Conservation (phyloP, 2,797 vertebrate species). For the Protonibea diacanthus region DNA sequence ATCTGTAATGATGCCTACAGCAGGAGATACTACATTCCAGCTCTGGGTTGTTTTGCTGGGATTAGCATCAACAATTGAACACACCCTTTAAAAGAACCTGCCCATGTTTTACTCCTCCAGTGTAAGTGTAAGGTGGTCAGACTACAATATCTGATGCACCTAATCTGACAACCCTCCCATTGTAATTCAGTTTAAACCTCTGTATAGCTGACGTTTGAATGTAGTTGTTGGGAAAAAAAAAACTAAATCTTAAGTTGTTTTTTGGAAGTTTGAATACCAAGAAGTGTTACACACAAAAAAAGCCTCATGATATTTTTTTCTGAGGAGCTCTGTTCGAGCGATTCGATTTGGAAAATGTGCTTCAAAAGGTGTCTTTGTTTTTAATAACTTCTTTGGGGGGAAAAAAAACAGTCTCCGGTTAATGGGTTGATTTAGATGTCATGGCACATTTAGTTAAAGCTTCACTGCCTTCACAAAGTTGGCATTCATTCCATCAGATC, state of each 20-base stretch:
- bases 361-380: slow-evolving; percentile 49
- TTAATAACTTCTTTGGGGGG: slow-evolving; percentile 3
- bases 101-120: neutral
- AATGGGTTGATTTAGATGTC: neutral
- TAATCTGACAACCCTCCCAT: neutral
- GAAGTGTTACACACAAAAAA: neutral
- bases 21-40: slow-evolving; percentile 47
- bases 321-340: slow-evolving; percentile 29
- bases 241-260: neutral
- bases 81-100: slow-evolving; percentile 22
- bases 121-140: neutral
- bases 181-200: neutral
- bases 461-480: slow-evolving; percentile 19
- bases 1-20: slow-evolving; percentile 19
- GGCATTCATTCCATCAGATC: slow-evolving; percentile 28
- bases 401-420: slow-evolving; percentile 21
- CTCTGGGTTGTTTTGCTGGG: slow-evolving; percentile 6
- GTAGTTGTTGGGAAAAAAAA: slow-evolving; percentile 9
- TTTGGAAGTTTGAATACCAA: neutral
- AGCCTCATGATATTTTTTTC: slow-evolving; percentile 34
- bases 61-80: slow-evolving; percentile 8
- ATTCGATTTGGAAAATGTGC: slow-evolving; percentile 48
- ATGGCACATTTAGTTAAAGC: slow-evolving; percentile 12
- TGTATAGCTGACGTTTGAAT: neutral
- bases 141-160: neutral